Conservation (phyloP, 2,797 vertebrate genomes). For the Etheostoma perlongum region DNA sequence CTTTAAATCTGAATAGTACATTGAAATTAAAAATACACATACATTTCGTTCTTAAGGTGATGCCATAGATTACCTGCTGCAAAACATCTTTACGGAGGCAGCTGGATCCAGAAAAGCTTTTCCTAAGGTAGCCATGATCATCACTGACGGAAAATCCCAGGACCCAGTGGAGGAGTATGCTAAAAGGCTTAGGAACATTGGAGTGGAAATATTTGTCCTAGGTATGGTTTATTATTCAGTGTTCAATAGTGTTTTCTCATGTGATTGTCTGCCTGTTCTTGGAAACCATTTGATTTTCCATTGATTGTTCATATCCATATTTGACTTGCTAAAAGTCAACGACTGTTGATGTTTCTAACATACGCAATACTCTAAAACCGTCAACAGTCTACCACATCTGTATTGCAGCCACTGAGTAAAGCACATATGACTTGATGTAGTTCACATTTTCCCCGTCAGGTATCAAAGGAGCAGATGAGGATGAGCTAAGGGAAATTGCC, state of each 20-base stretch:
- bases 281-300: conserved; percentile 72
- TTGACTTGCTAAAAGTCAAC: conserved; percentile 54
- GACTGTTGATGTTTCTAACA: conserved; percentile 39
- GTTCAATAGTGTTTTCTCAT: conserved; percentile 62
- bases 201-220: conserved; percentile 97
- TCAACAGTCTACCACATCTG: conserved; percentile 58
- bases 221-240: conserved; percentile 85
- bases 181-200: conserved; percentile 92
- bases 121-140: conserved; percentile 97
- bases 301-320: conserved; percentile 55
- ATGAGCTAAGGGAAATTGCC: conserved; percentile 95
- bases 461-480: conserved; percentile 98
- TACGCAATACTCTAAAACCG: conserved; percentile 30
- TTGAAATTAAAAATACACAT: conserved; percentile 7
- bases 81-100: conserved; percentile 92
- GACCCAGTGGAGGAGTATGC: conserved; percentile 96
- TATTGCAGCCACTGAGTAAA: conserved; percentile 40
- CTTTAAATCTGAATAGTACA: background rate
- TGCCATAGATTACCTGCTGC: conserved; percentile 93
- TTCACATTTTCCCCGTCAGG: conserved; percentile 83
- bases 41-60: conserved; percentile 86
- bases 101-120: conserved; percentile 94
- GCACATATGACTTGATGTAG: conserved; percentile 40
- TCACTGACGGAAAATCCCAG: conserved; percentile 99
- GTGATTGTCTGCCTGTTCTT: conserved; percentile 66